A percentile compares a stretch with the other conserved stretches of the same genome.
These are phyloP conservation scores for Peromyscus aztecus DNA, from an alignment of 2,797 vertebrate genomes.

Conservation along the genomic window DNA sequence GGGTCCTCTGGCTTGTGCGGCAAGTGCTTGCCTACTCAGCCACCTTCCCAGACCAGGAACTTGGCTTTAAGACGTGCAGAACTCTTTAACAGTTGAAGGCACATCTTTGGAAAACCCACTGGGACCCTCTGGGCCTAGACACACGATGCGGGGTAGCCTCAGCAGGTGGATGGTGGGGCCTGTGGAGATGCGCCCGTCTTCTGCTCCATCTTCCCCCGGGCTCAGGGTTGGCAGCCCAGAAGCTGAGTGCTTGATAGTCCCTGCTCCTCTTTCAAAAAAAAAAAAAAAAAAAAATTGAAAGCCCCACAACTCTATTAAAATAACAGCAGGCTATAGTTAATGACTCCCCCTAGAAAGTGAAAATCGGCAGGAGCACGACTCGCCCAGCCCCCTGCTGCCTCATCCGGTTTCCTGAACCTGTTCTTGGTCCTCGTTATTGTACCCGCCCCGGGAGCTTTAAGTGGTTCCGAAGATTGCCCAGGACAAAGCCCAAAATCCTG, in stretches of 20 bases:
- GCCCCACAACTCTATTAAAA: constrained; percentile 70
- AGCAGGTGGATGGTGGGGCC: background rate
- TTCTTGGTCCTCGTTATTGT: background rate
- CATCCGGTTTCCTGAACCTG: constrained; percentile 35
- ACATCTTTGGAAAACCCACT: background rate
- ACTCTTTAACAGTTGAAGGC: background rate
- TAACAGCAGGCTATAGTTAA: constrained; percentile 73
- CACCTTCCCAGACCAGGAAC: background rate
- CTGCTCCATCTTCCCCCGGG: accelerated
- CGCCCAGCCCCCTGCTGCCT: constrained; percentile 59
- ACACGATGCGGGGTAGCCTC: background rate
- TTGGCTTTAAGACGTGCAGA: background rate
- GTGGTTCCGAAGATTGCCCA: background rate
- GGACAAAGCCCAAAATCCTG: background rate
- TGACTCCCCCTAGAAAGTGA: constrained; percentile 66
- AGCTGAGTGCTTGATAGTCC: constrained; percentile 50
- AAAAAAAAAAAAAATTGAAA: constrained; percentile 39
- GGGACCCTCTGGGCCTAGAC: background rate
- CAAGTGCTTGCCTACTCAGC: no score
- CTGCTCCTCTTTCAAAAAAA: background rate
- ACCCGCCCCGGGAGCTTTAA: constrained; percentile 1
- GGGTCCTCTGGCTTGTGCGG: background rate
- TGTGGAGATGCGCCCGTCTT: background rate
- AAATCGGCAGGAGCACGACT: constrained; percentile 45
- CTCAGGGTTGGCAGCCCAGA: constrained; percentile 30